Base-by-base conservation (phyloP, 2,888 invertebrate species). In the Cybosia mesomella region DNA sequence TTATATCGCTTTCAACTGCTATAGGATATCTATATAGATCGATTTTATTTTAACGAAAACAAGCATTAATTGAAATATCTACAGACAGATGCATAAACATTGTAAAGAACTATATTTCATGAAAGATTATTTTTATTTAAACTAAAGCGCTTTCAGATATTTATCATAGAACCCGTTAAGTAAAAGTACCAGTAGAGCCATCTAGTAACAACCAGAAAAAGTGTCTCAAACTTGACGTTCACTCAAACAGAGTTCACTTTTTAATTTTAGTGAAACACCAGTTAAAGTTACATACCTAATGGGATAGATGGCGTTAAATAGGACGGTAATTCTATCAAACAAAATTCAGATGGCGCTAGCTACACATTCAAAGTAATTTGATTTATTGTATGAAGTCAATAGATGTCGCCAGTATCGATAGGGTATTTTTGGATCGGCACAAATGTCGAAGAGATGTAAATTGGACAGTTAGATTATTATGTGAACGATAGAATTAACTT, bases 401-500 rank as follows among this genome's bases (percentile, higher is more conserved):
- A 80, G 82, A 77, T 77, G 75, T 61, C 82, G 49, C 58, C 70
- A 49, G 24, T 61, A 22, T 15, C 9, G 22, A 43, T 18, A 43
- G 2, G n/a, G 9, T 67, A 67, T 57, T 57, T 61, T 57, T 67
- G 15, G 22, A 5, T n/a, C 22, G 11, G 9, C 21, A 1, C 43
- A 61, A 9, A 49, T 32, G 1, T 34, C 9, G 3, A 57, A 28
- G 18, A 11, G 22, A 54, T 39, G 39, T 2, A 15, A 39, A 18
- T 43, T 13, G 43, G 43, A 43, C 1, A 18, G 43, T 15, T 39
- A 15, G 13, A 15, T 15, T 15, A 39, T 4, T 39, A 39, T 39
- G 39, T 39, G 15, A 15, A 15, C 28, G 39, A 39, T 39, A 0
- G 3, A 39, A 39, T 39, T 4, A 39, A 39, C 3, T 15, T 39